Conservation (phyloP, 2,888 invertebrate genomes). For the Amiota communis region DNA sequence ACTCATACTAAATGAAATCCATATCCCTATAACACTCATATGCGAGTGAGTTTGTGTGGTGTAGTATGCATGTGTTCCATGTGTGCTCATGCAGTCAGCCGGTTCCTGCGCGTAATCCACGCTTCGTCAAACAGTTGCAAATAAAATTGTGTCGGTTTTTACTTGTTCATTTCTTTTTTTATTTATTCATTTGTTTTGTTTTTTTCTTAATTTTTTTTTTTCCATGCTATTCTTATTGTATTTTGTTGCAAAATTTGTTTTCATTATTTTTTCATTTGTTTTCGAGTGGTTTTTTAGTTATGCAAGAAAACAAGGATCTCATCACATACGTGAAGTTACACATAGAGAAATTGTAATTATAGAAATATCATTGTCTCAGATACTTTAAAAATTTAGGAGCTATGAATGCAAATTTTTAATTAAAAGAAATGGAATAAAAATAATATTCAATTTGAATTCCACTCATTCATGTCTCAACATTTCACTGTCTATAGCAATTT, state of each 20-base stretch:
- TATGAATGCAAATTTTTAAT: too few species aligned
- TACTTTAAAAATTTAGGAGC: too few species aligned
- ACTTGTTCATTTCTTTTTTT: neutral
- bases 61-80: neutral
- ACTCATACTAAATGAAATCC: neutral
- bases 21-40: conserved; percentile 1
- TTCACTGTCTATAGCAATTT: too few species aligned
- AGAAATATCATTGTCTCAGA: too few species aligned
- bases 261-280: conserved; percentile 2
- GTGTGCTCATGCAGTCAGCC: conserved; percentile 11
- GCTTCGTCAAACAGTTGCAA: conserved; percentile 21
- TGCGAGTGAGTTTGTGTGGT: neutral
- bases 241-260: neutral
- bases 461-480: too few species aligned
- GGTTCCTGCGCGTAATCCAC: conserved; percentile 17
- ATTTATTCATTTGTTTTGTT: neutral
- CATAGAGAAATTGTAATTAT: too few species aligned
- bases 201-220: neutral
- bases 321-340: too few species aligned
- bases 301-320: neutral
- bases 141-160: conserved; percentile 15
- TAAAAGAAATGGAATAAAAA: too few species aligned
- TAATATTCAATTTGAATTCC: too few species aligned
- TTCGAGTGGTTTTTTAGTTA: conserved; percentile 12
- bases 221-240: neutral